phyloP scores from a whole-genome alignment of 2,113 vertebrate species.

The Lepus americanus region DNA sequence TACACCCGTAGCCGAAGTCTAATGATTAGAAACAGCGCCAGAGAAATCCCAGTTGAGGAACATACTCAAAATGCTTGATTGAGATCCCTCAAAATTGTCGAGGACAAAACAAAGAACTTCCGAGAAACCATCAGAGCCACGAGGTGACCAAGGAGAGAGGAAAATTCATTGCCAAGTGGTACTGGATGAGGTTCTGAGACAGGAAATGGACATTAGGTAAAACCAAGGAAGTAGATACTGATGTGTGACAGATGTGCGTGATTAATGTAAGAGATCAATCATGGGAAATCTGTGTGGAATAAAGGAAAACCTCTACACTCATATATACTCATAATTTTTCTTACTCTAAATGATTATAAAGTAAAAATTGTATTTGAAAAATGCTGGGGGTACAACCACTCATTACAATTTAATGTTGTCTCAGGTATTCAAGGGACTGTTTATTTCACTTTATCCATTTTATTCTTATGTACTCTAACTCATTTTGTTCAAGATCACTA shows the following conservation, averaged over 20 bases:
- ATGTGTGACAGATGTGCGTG: not conserved
- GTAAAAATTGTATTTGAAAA: not conserved
- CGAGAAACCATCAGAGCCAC: not conserved
- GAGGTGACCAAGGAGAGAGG: not conserved
- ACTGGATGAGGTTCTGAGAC: accelerated
- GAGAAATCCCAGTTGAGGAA: accelerated
- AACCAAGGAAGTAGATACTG: not conserved
- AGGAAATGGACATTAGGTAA: too few species aligned
- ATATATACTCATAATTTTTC: not conserved
- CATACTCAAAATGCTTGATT: accelerated
- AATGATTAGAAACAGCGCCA: not conserved
- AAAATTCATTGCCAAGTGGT: accelerated
- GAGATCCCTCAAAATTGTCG: not conserved
- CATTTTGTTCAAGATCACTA: not conserved
- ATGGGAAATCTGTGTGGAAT: not conserved
- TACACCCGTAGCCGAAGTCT: accelerated
- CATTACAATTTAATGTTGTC: too few species aligned
- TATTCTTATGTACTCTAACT: not conserved
- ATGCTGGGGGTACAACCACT: accelerated
- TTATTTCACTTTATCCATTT: not conserved
- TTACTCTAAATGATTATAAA: not conserved
- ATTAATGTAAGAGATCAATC: not conserved
- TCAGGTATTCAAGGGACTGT: not conserved
- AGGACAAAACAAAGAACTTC: not conserved
- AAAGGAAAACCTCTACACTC: not conserved